phyloP scores from a whole-genome alignment of 2,113 vertebrate genomes.

The Python bivittatus region DNA sequence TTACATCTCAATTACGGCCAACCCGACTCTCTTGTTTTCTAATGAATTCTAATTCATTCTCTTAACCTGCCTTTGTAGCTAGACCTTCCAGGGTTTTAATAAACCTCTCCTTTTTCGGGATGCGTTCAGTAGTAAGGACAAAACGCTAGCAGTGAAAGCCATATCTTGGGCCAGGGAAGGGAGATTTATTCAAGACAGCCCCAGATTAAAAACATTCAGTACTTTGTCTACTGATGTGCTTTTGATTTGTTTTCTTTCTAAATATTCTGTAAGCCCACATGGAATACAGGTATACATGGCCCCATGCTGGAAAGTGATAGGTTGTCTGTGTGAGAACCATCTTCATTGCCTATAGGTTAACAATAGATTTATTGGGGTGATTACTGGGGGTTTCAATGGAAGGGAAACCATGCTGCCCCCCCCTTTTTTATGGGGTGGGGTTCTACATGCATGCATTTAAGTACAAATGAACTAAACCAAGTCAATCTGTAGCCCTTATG shows the following conservation, averaged over 20 bases:
- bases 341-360: neutral
- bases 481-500: neutral
- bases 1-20: slow-evolving; percentile 48
- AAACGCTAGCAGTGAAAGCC: slow-evolving; percentile 38
- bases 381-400: neutral
- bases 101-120: slow-evolving; percentile 43
- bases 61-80: slow-evolving; percentile 38
- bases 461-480: neutral
- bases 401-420: neutral
- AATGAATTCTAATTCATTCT: slow-evolving; percentile 53
- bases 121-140: slow-evolving; percentile 53
- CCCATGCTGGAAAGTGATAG: neutral
- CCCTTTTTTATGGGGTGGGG: neutral
- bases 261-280: neutral
- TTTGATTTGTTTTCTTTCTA: neutral
- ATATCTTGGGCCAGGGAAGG: slow-evolving; percentile 28
- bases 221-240: neutral
- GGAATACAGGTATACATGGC: neutral
- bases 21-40: slow-evolving; percentile 39
- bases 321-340: neutral
- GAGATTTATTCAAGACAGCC: slow-evolving; percentile 28
- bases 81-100: slow-evolving; percentile 31
- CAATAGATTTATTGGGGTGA: neutral
- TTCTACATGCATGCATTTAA: neutral
- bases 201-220: slow-evolving; percentile 11